Base-by-base conservation (phyloP, 1,140 invertebrate genomes). In the Metopolophium dirhodum region DNA sequence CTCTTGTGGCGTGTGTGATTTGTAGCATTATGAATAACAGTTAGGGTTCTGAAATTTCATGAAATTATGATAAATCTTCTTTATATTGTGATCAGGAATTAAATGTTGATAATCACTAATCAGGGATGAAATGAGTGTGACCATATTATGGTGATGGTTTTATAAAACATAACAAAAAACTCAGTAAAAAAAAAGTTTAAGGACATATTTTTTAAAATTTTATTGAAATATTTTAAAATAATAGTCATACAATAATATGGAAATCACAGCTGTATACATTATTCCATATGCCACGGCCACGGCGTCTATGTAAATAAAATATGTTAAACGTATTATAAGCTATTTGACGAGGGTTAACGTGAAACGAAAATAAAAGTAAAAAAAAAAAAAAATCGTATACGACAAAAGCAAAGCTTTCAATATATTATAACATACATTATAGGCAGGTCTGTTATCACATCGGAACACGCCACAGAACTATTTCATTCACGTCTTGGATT, bases 361-460 rank as follows among this genome's bases (percentile, higher is more conserved):
- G n/a, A 77, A 68, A n/a, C 6, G 30, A 68, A 77, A 68, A n/a
- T n/a, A 77, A 77, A n/a, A 68, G 14, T 14, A 30, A 68, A 77
- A 77, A n/a, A 77, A 18, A 77, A 14, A 77, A n/a, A n/a, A n/a
- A n/a, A 14, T 77, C 30, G n/a, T 77, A 51, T 51, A 77, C 61
- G 61, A 77, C 14, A 77, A 77, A 77, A 77, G 61, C 61, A 77
- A 77, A 77, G 18, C 30, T 77, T 77, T 77, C 61, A 77, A 77
- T 77, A 77, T 77, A 77, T 77, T 77, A 77, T n/a, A 77, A n/a
- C n/a, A 77, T n/a, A 77, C 30, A 77, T n/a, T 77, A n/a, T 77
- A 11, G 61, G 3, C 3, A 77, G 30, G 61, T 77, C 14, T 77
- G 61, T 77, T 77, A 77, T 77, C 61, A 30, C n/a, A 1, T 77